phyloP scores from a whole-genome alignment of 2,113 vertebrate genomes.

The Trachemys scripta region DNA sequence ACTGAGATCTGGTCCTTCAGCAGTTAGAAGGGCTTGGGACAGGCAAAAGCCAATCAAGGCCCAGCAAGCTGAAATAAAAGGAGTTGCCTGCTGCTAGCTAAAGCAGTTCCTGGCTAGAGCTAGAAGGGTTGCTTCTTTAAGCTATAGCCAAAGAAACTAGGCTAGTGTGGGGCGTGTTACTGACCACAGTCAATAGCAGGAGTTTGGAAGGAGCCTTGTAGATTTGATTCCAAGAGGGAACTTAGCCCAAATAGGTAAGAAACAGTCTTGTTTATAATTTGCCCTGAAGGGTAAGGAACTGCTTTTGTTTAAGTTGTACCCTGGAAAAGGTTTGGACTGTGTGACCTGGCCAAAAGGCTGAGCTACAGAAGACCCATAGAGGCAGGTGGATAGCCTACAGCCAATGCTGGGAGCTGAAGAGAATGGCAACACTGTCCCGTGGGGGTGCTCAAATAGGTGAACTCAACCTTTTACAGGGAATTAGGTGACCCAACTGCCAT shows the following conservation, averaged over 20 bases:
- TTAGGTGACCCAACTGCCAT: background rate
- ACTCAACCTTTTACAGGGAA: background rate
- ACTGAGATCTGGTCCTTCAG: background rate
- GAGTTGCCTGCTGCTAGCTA: background rate
- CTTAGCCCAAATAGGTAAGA: background rate
- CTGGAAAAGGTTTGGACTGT: background rate
- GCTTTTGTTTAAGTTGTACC: background rate
- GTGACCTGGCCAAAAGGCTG: background rate
- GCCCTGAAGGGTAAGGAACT: background rate
- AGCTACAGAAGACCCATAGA: background rate
- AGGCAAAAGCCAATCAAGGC: background rate
- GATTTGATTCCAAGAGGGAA: background rate
- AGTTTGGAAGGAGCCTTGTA: background rate
- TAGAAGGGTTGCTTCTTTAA: background rate
- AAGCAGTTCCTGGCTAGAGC: background rate
- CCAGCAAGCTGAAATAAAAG: background rate
- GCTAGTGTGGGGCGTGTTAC: background rate
- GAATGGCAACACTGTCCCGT: background rate
- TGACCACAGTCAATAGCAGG: too few relatives aligned
- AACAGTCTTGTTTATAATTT: background rate
- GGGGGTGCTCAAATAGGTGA: background rate
- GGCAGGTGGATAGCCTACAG: too few relatives aligned
- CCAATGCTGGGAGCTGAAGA: background rate
- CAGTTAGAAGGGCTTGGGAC: background rate
- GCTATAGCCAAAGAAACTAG: background rate